Evolutionary conservation across 2,113 vertebrate genomes (phyloP), one percentile per base, ranked within the genome.

Genomic region (Triplophysa rosa): DNA sequence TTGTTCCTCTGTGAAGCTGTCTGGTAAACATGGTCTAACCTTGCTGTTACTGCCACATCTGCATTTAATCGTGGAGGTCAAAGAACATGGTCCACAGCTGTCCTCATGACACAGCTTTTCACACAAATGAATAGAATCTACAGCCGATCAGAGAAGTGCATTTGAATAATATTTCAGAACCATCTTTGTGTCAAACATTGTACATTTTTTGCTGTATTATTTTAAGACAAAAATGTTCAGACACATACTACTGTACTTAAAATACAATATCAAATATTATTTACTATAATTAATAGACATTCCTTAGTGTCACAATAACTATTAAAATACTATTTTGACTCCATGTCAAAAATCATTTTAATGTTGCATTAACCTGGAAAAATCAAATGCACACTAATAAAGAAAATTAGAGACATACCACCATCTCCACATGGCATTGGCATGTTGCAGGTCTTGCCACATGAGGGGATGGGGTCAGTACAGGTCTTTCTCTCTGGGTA

Each of bases 81-180:
- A 94, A 82, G 95, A 93, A 86, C 98, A 99, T 0, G 95, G 95
- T 42, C 90, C 96, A 86, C 98, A 99, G 81, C 91, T 90, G 83
- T 92, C 96, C 90, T 99, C 97, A 14, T 99, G 98, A 88, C 98
- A 99, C 81, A 98, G 86, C 79, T 93, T 95, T 89, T 97, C 94
- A 89, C 98, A 99, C 11, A 95, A 91, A 87, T 99, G 98, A 88
- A 98, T 56, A 14, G 91, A 94, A 87, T 97, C 98, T 95, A 89
- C 72, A 83, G 3, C 83, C 76, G 79, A 89, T 42, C 23, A 58
- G 2, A 24, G 21, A 77, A 82, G 2, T 45, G 24, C 16, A 24
- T 23, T 24, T 69, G 16, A 45, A 79, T 6, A 76, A 5, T 24
- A 59, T 37, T 40, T 47, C 12, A 4, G 4, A 47, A 47, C 42